phyloP scores from a whole-genome alignment of 2,113 vertebrate genomes.

The Prolemur simus region DNA sequence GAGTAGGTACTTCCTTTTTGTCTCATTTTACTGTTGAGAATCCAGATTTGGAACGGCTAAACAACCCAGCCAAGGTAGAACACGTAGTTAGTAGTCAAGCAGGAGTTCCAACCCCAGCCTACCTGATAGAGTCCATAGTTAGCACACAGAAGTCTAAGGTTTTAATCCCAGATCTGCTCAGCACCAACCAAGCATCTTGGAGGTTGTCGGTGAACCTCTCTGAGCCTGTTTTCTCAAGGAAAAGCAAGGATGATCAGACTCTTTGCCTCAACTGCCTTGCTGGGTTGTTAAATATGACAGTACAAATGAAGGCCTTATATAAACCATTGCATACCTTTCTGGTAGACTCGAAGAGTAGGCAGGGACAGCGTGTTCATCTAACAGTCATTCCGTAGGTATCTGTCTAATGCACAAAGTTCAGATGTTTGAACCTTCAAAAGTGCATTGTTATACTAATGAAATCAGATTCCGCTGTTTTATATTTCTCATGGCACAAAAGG shows the following conservation, averaged over 20 bases:
- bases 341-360: not conserved
- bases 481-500: constrained; percentile 45
- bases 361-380: not conserved
- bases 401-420: not conserved
- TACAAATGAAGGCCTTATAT: not conserved
- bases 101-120: not conserved
- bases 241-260: not conserved
- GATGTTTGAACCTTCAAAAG: not conserved
- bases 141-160: not conserved
- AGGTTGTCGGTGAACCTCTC: not conserved
- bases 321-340: not conserved
- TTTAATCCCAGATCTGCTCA: not conserved
- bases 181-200: not conserved
- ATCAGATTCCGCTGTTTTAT: constrained; percentile 26
- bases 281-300: not conserved
- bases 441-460: not conserved
- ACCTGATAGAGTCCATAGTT: not conserved
- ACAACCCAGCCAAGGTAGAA: not conserved
- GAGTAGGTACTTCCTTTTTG: not conserved
- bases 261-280: not conserved
- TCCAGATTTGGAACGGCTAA: not conserved
- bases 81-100: not conserved
- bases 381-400: not conserved
- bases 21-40: not conserved
- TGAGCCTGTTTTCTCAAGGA: not conserved